phyloP scores from a whole-genome alignment of 2,113 vertebrate species.

The Rhinolophus sinicus region DNA sequence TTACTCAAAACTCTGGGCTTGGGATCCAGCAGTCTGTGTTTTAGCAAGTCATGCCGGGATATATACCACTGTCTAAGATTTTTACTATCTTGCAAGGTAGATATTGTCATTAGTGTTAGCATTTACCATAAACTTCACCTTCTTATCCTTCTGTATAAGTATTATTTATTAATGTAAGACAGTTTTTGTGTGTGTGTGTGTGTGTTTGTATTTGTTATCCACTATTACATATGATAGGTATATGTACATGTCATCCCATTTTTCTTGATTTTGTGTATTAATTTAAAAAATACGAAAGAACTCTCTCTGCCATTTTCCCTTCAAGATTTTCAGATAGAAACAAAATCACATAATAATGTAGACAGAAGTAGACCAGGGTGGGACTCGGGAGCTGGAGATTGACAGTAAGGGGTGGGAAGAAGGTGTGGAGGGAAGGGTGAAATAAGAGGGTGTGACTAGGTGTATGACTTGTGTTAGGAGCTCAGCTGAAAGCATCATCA shows the following conservation, averaged over 20 bases:
- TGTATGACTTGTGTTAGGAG: fast-evolving
- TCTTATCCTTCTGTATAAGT: background rate
- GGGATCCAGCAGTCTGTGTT: background rate
- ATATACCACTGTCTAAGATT: background rate
- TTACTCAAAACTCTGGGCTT: background rate
- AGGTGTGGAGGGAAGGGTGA: background rate
- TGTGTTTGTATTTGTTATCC: background rate
- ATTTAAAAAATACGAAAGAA: background rate
- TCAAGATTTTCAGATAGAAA: background rate
- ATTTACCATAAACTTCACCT: background rate
- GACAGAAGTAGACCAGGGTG: background rate
- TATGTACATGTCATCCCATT: background rate
- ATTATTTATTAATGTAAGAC: background rate
- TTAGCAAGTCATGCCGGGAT: background rate
- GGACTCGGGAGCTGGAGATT: background rate
- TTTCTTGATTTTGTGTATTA: conserved; percentile 34
- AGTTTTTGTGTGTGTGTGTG: background rate
- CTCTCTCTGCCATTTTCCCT: background rate
- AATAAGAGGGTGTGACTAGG: background rate
- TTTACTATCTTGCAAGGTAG: background rate
- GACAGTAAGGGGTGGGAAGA: too few relatives aligned
- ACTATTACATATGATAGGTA: background rate
- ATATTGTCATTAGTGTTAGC: background rate
- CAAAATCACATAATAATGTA: background rate
- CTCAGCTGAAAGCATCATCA: background rate